Base-by-base conservation (phyloP, 2,888 invertebrate species). In the Pseudococcus viburni region DNA sequence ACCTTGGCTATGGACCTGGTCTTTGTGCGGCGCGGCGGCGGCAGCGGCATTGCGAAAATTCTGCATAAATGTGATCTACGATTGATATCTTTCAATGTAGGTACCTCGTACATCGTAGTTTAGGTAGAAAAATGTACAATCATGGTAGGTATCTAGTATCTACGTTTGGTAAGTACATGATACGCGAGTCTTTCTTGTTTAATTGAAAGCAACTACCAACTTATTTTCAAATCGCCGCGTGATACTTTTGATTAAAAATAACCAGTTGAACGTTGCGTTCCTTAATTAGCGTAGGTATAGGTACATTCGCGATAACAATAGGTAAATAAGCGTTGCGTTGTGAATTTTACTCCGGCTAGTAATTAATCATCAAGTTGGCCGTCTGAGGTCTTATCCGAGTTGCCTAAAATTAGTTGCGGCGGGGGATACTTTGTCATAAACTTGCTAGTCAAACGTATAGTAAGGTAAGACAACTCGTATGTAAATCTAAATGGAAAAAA, bases 201-300 rank as follows among this genome's bases (percentile, higher is more conserved):
- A 55, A 55, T 55, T 55, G 55, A 55, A 55, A 55, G 55, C 55
- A 55, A 55, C 55, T n/a, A 55, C 55, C 55, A n/a, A 55, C n/a
- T n/a, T 55, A 55, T 55, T 55, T 55, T 55, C 6, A 55, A n/a
- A 55, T 68, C 84, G 42, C 84, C 46, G 84, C 84, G 51, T 51
- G 84, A 84, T 84, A 51, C 48, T 22, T 84, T 84, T 51, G 84
- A 84, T 84, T 84, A 51, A 51, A 84, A 84, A 55, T 84, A 84
- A 84, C 84, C 84, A 51, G 84, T 84, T 84, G 84, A 51, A 84
- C 48, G 84, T 26, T 46, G 8, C 42, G 51, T 22, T 48, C 84
- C 15, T 84, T 84, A 84, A 84, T 84, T 84, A 84, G n/a, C 55
- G 55, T 55, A 42, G 8, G 9, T 42, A 42, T 39, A 42, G 42